Percentiles rank a stretch among this genome's conserved stretches.
Conservation (phyloP, 53 echinoderm and acorn worm genomes). For the Holothuria leucospilota region DNA sequence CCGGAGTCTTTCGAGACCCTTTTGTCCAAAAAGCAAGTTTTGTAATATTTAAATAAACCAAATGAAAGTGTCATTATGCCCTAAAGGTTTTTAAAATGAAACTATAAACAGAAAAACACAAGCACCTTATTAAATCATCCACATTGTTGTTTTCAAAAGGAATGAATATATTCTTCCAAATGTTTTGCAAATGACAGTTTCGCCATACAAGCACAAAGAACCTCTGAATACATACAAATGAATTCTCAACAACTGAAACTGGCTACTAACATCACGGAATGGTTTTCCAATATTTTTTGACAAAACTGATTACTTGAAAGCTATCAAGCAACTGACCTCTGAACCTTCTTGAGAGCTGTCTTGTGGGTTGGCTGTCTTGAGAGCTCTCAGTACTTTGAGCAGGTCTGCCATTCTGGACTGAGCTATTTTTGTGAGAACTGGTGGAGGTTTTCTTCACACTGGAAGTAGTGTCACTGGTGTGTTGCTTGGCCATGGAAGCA, state of each 20-base stretch:
- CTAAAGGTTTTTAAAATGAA: too few relatives aligned
- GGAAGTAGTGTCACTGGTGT: background rate
- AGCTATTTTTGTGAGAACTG: constrained; percentile 21
- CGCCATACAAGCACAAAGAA: too few relatives aligned
- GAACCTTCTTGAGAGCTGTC: background rate
- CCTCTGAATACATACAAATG: too few relatives aligned
- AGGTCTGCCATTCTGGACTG: constrained; percentile 13
- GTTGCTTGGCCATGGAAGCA: constrained; percentile 45
- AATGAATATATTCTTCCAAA: background rate
- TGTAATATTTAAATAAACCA: background rate
- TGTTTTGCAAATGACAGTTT: too few relatives aligned
- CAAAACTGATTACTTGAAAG: too few relatives aligned
- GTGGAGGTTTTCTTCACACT: background rate
- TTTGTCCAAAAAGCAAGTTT: background rate
- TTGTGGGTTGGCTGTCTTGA: background rate
- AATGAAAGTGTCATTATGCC: too few relatives aligned
- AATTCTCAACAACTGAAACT: too few relatives aligned
- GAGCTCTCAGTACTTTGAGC: too few relatives aligned
- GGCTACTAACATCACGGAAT: too few relatives aligned
- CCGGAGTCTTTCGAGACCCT: constrained; percentile 20
- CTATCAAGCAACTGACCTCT: background rate
- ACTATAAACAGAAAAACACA: background rate
- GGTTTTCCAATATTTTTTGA: too few relatives aligned
- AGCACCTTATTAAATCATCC: background rate
- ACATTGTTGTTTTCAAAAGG: too few relatives aligned